phyloP scores from a whole-genome alignment of 2,888 invertebrate species.

The Ichneumon xanthorius region DNA sequence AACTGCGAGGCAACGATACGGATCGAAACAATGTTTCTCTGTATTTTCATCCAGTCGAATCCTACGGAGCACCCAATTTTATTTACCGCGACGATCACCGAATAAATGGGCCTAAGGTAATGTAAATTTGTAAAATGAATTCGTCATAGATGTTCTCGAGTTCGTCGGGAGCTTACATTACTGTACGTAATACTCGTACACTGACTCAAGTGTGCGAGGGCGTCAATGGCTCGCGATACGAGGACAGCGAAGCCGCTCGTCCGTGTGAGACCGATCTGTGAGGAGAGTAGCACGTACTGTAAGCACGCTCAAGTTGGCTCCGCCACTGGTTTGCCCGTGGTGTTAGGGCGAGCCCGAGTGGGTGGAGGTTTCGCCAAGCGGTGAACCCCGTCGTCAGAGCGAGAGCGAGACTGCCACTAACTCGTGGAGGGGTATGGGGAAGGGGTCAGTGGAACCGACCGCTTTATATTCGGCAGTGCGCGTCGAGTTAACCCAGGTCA shows the following conservation, averaged over 20 bases:
- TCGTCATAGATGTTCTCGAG: neutral
- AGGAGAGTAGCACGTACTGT: slow-evolving; percentile 28
- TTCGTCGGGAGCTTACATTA: neutral
- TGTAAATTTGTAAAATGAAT: neutral
- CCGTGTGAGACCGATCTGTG: slow-evolving; percentile 27
- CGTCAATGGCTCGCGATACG: slow-evolving; percentile 51
- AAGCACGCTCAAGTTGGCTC: slow-evolving; percentile 43
- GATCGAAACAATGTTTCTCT: neutral
- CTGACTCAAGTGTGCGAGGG: slow-evolving; percentile 4
- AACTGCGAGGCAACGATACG: neutral
- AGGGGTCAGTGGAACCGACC: slow-evolving; percentile 79
- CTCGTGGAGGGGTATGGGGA: slow-evolving; percentile 71
- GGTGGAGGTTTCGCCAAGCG: slow-evolving; percentile 50
- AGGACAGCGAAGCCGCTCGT: slow-evolving; percentile 31
- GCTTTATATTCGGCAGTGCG: slow-evolving; percentile 83
- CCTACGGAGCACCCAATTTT: neutral
- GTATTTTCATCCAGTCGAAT: neutral
- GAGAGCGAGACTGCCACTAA: slow-evolving; percentile 53
- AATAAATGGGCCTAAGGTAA: neutral
- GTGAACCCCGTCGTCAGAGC: neutral
- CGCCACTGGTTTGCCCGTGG: slow-evolving; percentile 31
- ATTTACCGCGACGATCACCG: neutral
- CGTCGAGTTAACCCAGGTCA: slow-evolving; percentile 83
- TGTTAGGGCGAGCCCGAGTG: slow-evolving; percentile 45
- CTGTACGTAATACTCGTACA: neutral